Conservation (phyloP, 2,113 vertebrate genomes). For the Mastomys natalensis region DNA sequence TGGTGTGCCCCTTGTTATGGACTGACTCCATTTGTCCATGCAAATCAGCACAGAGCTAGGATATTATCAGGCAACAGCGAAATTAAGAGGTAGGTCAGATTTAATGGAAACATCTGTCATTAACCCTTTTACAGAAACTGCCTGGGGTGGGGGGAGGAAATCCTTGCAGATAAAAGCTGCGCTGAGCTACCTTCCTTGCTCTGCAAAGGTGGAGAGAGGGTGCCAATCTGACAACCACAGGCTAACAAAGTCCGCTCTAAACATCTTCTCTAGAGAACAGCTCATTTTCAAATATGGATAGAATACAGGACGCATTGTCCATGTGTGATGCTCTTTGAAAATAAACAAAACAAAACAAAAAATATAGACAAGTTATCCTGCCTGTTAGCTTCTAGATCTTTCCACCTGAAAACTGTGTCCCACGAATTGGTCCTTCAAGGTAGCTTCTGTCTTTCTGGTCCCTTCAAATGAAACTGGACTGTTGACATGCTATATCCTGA, state of each 20-base stretch:
- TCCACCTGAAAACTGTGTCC: slow-evolving; percentile 51
- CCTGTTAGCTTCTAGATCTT: slow-evolving; percentile 72
- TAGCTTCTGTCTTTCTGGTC: neutral
- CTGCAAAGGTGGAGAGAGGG: neutral
- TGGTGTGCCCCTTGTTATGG: slow-evolving; percentile 54
- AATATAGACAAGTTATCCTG: slow-evolving; percentile 45
- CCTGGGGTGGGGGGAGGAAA: slow-evolving; percentile 81
- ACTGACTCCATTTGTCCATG: slow-evolving; percentile 82
- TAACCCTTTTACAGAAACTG: slow-evolving; percentile 85
- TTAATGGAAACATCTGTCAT: slow-evolving; percentile 86
- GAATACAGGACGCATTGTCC: slow-evolving; percentile 40
- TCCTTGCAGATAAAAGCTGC: slow-evolving; percentile 70
- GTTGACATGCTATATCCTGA: neutral
- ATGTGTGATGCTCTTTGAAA: neutral
- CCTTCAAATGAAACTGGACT: neutral
- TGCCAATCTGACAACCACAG: neutral
- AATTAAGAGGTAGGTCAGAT: slow-evolving; percentile 85
- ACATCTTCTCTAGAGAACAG: slow-evolving; percentile 68
- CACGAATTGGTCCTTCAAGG: neutral
- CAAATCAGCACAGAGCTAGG: slow-evolving; percentile 81
- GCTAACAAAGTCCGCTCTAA: slow-evolving; percentile 51
- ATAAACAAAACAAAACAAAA: slow-evolving; percentile 1
- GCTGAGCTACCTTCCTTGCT: slow-evolving; percentile 55
- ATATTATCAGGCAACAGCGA: slow-evolving; percentile 75
- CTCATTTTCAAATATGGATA: slow-evolving; percentile 42